These are phyloP conservation scores for Notarius lentiginosus DNA, from an alignment of 2,113 vertebrate species.

Conservation along the genomic window DNA sequence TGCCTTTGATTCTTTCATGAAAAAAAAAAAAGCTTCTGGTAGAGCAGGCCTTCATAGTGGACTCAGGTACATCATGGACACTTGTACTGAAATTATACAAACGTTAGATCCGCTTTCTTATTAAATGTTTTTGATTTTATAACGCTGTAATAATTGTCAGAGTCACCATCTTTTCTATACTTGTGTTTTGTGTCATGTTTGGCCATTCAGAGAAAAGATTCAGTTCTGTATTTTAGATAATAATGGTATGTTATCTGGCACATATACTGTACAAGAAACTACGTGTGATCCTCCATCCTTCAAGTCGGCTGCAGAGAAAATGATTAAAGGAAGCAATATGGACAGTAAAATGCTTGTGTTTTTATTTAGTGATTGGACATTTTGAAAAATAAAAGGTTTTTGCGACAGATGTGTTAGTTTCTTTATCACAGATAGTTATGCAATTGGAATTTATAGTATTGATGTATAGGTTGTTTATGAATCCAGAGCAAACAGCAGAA, in stretches of 20 bases:
- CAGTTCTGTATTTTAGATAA: constrained; percentile 35
- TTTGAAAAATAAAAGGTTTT: constrained; percentile 49
- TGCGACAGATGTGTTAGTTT: constrained; percentile 28
- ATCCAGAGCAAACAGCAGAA: neutral
- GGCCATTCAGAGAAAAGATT: neutral
- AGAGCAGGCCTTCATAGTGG: constrained; percentile 55
- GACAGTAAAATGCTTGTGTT: constrained; percentile 24
- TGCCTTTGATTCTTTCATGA: constrained; percentile 5
- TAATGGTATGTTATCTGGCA: constrained; percentile 17
- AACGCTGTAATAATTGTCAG: constrained; percentile 11
- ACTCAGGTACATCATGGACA: constrained; percentile 68
- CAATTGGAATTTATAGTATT: neutral
- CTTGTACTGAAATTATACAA: constrained; percentile 11
- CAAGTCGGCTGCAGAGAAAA: constrained; percentile 6
- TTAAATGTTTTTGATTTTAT: constrained; percentile 33
- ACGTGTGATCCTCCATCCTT: neutral
- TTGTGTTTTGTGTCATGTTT: constrained; percentile 9
- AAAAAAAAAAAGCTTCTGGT: constrained; percentile 24
- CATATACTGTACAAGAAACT: neutral
- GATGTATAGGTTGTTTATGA: neutral
- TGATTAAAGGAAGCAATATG: constrained; percentile 6
- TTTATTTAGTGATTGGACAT: constrained; percentile 40
- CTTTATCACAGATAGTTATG: neutral
- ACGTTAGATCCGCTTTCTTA: constrained; percentile 14
- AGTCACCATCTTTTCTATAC: constrained; percentile 40